These are phyloP conservation scores for Sminthurinus aureus DNA, from an alignment of 2,888 invertebrate species.

Conservation along the genomic window DNA sequence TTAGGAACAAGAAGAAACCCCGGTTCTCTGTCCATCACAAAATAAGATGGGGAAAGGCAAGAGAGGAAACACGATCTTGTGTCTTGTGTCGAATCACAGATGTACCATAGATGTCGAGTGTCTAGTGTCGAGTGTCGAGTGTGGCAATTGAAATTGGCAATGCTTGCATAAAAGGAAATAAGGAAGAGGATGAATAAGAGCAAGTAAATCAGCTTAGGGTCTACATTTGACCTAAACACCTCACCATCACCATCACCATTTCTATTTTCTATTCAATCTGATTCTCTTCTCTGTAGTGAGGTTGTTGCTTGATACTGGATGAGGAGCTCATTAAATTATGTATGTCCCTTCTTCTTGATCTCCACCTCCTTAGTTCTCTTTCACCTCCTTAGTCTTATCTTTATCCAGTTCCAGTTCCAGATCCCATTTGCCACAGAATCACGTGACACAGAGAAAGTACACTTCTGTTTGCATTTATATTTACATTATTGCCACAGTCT, in stretches of 20 bases:
- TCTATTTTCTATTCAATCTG: too few relatives aligned
- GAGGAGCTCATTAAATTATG: constrained; percentile 36
- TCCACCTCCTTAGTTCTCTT: neutral
- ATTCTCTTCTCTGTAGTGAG: too few relatives aligned
- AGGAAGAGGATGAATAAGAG: neutral
- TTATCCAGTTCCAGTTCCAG: neutral
- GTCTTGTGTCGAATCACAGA: neutral
- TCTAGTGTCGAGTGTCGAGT: too few relatives aligned
- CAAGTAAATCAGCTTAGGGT: constrained; percentile 33
- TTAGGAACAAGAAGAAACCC: neutral
- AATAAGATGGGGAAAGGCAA: neutral
- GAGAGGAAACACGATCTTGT: neutral
- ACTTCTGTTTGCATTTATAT: too few relatives aligned
- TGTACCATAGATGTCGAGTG: neutral
- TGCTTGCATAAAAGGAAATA: neutral
- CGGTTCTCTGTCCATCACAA: too few relatives aligned
- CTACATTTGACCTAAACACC: constrained; percentile 41
- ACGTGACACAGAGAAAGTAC: too few relatives aligned
- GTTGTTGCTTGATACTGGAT: constrained; percentile 20
- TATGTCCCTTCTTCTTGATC: constrained; percentile 21
- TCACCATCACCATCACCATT: constrained; percentile 15
- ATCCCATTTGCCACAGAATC: too few relatives aligned
- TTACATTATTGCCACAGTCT: neutral
- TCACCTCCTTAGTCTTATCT: neutral
- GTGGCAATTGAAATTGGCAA: neutral